Conservation (phyloP, 2,888 invertebrate genomes). For the Lampropteryx suffumata region DNA sequence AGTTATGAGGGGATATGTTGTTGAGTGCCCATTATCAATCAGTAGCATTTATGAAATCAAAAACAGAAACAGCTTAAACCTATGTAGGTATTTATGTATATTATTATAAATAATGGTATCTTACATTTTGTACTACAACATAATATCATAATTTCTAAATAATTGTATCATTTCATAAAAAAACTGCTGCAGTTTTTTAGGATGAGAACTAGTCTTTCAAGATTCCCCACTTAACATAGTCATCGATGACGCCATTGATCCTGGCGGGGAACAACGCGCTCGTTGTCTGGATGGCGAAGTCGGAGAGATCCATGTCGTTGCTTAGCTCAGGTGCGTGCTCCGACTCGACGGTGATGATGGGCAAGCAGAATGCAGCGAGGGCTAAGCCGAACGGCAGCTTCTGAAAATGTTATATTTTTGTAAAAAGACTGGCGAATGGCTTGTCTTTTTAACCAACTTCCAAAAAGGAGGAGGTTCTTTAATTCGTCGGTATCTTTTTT, state of each 20-base stretch:
- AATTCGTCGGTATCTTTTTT: no score
- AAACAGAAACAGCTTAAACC: no score
- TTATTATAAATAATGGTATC: background rate
- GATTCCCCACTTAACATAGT: slow-evolving; percentile 8
- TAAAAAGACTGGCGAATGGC: no score
- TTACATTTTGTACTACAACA: background rate
- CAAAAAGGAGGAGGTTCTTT: no score
- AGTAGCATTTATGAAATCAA: no score
- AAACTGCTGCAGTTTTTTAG: no score
- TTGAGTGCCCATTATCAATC: no score
- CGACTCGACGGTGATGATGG: slow-evolving; percentile 7
- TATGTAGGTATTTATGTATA: no score
- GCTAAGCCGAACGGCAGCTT: slow-evolving; percentile 12
- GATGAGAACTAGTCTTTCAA: background rate
- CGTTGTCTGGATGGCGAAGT: slow-evolving; percentile 5
- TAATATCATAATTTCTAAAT: no score
- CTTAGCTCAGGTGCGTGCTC: slow-evolving; percentile 7
- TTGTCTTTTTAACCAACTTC: no score
- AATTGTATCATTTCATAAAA: no score
- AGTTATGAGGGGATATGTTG: no score
- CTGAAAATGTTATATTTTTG: slow-evolving; percentile 6
- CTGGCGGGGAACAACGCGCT: background rate
- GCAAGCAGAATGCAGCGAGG: slow-evolving; percentile 7
- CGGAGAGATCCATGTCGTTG: slow-evolving; percentile 2
- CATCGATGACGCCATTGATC: slow-evolving; percentile 8